Conservation (phyloP, 2,888 invertebrate genomes). For the Chrysolina americana region DNA sequence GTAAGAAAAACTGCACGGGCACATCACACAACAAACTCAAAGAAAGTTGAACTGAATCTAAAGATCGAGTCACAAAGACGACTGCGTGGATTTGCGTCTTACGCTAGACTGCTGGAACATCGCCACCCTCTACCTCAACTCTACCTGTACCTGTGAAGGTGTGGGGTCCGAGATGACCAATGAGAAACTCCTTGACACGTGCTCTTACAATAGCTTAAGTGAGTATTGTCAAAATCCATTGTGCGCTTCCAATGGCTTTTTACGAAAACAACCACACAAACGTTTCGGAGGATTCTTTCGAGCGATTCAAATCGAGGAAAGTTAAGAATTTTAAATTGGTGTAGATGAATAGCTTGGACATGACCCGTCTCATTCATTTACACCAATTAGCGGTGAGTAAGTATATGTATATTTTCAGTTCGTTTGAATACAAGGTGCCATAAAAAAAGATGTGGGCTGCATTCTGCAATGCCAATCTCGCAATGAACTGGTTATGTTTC, state of each 20-base stretch:
- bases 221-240: slow-evolving; percentile 47
- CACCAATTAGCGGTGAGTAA: slow-evolving; percentile 47
- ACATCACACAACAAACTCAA: slow-evolving; percentile 36
- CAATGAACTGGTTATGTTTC: neutral
- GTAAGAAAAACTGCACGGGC: slow-evolving; percentile 16
- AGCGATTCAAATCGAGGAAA: slow-evolving; percentile 38
- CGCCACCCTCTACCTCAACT: slow-evolving; percentile 56
- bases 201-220: slow-evolving; percentile 50
- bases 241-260: slow-evolving; percentile 41
- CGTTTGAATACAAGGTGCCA: slow-evolving; percentile 44
- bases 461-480: neutral
- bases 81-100: slow-evolving; percentile 46
- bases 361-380: slow-evolving; percentile 45
- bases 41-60: slow-evolving; percentile 32
- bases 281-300: slow-evolving; percentile 35
- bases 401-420: slow-evolving; percentile 45
- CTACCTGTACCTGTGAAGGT: slow-evolving; percentile 54
- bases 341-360: slow-evolving; percentile 34
- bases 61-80: slow-evolving; percentile 27
- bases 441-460: neutral
- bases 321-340: slow-evolving; percentile 42
- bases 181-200: slow-evolving; percentile 51
- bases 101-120: slow-evolving; percentile 51
- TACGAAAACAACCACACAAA: slow-evolving; percentile 45
- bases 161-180: slow-evolving; percentile 57